Evolutionary conservation across 2,113 vertebrate genomes (phyloP).

Genomic region (Heptranchias perlo): DNA sequence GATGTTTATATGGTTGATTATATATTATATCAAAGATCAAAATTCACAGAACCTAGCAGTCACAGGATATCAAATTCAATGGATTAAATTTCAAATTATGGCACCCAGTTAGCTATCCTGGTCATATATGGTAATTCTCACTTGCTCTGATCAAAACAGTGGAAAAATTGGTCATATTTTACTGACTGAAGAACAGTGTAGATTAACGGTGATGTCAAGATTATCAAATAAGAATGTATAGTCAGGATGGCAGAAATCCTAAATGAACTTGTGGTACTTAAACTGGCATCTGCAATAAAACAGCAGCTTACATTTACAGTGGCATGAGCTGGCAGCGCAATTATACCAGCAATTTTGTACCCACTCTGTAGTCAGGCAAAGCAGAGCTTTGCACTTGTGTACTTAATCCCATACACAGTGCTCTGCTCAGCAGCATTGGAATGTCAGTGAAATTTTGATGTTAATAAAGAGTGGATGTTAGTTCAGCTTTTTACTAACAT

Average conservation of each 20-base stretch:
- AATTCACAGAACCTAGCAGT: not conserved
- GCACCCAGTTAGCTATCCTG: not conserved
- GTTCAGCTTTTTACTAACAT: no score
- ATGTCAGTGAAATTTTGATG: not conserved
- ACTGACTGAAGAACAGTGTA: no score
- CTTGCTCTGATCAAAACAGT: not conserved
- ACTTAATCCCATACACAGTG: not conserved
- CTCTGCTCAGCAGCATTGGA: not conserved
- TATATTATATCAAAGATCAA: not conserved
- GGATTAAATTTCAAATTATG: not conserved
- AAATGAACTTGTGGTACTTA: not conserved
- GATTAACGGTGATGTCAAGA: not conserved
- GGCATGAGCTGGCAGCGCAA: not conserved
- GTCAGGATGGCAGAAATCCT: not conserved
- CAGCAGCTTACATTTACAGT: not conserved
- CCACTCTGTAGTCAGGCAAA: not conserved
- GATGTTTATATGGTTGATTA: not conserved
- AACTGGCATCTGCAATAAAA: not conserved
- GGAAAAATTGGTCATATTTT: not conserved
- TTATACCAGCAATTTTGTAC: not conserved
- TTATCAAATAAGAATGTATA: not conserved
- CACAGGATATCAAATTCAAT: not conserved
- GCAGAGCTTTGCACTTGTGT: not conserved
- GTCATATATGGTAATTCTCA: not conserved
- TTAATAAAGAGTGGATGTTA: not conserved